Percentiles rank a stretch among this genome's conserved stretches.
Evolutionary conservation across 2,797 vertebrate genomes (phyloP).

Genomic region (Pseudomugil gertrudae): DNA sequence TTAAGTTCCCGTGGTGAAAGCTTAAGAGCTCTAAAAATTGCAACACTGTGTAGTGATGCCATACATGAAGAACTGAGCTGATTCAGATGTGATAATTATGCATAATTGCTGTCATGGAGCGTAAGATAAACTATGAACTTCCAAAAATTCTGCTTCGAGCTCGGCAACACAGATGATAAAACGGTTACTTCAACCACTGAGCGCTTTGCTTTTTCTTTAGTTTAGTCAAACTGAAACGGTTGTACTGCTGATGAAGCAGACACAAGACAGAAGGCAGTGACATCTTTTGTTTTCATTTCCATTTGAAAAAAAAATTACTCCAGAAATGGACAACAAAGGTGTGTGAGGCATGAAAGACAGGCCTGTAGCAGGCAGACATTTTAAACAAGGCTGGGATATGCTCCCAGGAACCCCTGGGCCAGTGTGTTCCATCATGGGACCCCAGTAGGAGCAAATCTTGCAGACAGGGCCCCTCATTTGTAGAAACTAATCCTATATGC

Average conservation of each 20-base stretch:
- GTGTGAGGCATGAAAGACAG: background rate
- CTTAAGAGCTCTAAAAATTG: conserved; percentile 4
- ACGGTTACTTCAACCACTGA: background rate
- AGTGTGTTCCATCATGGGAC: conserved; percentile 27
- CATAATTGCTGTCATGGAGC: background rate
- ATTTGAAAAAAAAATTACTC: too few species aligned
- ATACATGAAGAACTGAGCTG: conserved; percentile 2
- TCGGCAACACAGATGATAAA: background rate
- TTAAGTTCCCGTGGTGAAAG: conserved; percentile 26
- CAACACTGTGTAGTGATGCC: conserved; percentile 1
- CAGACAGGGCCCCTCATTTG: conserved; percentile 48
- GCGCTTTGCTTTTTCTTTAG: background rate
- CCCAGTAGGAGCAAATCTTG: conserved; percentile 17
- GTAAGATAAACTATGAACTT: background rate
- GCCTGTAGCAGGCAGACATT: conserved; percentile 10
- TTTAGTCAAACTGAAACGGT: background rate
- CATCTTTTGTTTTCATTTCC: background rate
- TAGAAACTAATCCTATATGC: conserved; percentile 18
- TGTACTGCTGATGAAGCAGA: background rate
- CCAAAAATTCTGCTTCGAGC: background rate
- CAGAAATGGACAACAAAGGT: background rate
- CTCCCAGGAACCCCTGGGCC: conserved; percentile 36
- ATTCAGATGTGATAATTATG: background rate
- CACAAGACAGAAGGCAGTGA: background rate
- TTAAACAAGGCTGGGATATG: background rate